A percentile compares a stretch with the other conserved stretches of the same genome.
Evolutionary conservation across 2,888 invertebrate species (phyloP).

Genomic region (Rhagonycha lutea): DNA sequence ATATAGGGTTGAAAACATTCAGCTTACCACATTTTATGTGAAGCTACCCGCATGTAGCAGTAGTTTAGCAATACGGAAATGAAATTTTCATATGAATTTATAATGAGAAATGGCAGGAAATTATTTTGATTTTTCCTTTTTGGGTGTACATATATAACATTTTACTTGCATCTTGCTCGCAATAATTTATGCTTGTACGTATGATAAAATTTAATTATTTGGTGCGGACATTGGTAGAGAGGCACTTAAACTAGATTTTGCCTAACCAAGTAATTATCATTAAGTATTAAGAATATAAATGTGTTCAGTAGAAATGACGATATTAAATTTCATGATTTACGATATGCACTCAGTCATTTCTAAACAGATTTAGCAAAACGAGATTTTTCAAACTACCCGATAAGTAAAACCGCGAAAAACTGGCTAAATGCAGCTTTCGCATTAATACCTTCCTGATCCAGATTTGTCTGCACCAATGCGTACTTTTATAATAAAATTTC

Average conservation of each 20-base stretch:
- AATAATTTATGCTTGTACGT: not conserved
- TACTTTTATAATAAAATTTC: not conserved
- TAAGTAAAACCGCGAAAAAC: too few relatives aligned
- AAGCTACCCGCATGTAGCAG: constrained; percentile 7
- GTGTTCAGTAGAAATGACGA: too few relatives aligned
- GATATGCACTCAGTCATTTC: too few relatives aligned
- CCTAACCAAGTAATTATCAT: not conserved
- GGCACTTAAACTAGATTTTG: not conserved
- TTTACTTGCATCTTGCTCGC: not conserved
- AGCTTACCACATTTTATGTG: constrained; percentile 9
- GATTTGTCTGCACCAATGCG: too few relatives aligned
- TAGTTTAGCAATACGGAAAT: constrained; percentile 14
- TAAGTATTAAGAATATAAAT: too few relatives aligned
- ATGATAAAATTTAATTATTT: not conserved
- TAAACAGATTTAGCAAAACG: too few relatives aligned
- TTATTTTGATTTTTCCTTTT: not conserved
- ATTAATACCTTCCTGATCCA: too few relatives aligned
- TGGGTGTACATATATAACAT: not conserved
- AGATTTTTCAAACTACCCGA: too few relatives aligned
- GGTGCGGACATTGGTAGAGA: not conserved
- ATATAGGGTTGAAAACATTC: constrained; percentile 10
- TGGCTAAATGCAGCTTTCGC: too few relatives aligned
- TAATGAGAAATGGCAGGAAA: constrained; percentile 14
- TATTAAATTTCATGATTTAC: too few relatives aligned
- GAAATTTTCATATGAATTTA: constrained; percentile 12